Conservation (phyloP, 1,140 invertebrate genomes). For the Cydia pomonella region DNA sequence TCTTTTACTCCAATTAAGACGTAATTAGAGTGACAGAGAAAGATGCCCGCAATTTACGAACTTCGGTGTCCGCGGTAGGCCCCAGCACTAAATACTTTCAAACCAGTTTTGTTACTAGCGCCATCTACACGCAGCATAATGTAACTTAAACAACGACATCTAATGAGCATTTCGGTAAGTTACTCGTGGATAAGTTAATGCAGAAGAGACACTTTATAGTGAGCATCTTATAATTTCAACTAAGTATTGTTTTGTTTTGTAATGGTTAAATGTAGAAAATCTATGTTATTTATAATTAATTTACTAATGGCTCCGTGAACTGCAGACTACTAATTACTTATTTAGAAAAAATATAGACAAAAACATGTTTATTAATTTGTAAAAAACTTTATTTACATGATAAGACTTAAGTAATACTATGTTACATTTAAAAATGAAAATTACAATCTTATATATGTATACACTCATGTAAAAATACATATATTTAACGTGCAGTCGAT, state of each 20-base stretch:
- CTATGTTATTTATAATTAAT: too few relatives aligned
- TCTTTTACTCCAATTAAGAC: too few relatives aligned
- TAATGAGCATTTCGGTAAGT: neutral
- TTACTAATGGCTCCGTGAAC: too few relatives aligned
- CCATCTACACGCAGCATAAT: neutral
- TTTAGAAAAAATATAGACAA: neutral
- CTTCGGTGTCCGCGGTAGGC: too few relatives aligned
- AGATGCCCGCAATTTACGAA: too few relatives aligned
- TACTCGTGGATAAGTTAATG: neutral
- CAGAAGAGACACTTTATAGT: neutral
- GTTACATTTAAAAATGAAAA: neutral
- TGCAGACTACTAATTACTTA: too few relatives aligned
- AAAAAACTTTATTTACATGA: neutral
- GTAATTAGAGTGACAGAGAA: too few relatives aligned
- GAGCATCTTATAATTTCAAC: neutral
- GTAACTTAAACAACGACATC: neutral
- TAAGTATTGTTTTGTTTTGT: too few relatives aligned
- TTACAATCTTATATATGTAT: neutral
- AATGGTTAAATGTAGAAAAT: too few relatives aligned
- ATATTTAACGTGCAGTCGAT: neutral
- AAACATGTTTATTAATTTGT: neutral
- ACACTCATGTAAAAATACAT: neutral
- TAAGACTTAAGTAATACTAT: too few relatives aligned
- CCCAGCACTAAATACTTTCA: constrained; percentile 12
- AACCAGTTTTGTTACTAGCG: constrained; percentile 17